phyloP scores from a whole-genome alignment of 2,113 vertebrate genomes.

The Phycodurus eques region DNA sequence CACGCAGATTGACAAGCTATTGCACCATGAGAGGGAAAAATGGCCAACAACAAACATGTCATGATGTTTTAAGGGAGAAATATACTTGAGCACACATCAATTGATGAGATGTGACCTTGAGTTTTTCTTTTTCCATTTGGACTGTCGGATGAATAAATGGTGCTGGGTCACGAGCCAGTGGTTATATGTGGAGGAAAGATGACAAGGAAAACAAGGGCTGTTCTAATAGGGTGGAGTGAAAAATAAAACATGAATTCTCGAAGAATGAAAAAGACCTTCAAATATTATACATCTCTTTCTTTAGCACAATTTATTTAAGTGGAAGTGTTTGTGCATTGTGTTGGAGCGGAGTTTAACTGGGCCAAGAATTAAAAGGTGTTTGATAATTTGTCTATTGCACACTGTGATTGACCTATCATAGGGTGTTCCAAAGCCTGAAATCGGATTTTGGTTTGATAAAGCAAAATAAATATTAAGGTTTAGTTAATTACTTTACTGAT shows the following conservation, averaged over 20 bases:
- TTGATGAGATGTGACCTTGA: constrained; percentile 68
- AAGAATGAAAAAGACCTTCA: constrained; percentile 40
- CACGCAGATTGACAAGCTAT: constrained; percentile 52
- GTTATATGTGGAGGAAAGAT: not conserved
- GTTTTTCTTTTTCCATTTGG: constrained; percentile 45
- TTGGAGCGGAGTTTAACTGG: constrained; percentile 17
- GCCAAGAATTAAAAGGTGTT: constrained; percentile 26
- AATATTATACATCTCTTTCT: constrained; percentile 43
- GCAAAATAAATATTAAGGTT: not conserved
- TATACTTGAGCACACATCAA: constrained; percentile 54
- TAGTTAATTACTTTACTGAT: constrained; percentile 26
- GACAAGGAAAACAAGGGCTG: constrained; percentile 11
- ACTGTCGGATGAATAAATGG: constrained; percentile 55
- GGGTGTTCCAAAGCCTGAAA: constrained; percentile 16
- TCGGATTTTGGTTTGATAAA: not conserved
- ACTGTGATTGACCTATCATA: constrained; percentile 18
- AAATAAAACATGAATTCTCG: constrained; percentile 31
- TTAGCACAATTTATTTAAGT: constrained; percentile 36
- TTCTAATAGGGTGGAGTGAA: not conserved
- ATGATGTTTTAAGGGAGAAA: constrained; percentile 70
- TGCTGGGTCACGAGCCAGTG: constrained; percentile 43
- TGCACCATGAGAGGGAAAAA: constrained; percentile 55
- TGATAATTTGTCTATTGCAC: constrained; percentile 28
- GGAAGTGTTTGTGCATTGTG: not conserved
- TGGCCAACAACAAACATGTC: constrained; percentile 66